phyloP scores from a whole-genome alignment of 2,797 vertebrate species.

The Hapalemur alaotrensis region DNA sequence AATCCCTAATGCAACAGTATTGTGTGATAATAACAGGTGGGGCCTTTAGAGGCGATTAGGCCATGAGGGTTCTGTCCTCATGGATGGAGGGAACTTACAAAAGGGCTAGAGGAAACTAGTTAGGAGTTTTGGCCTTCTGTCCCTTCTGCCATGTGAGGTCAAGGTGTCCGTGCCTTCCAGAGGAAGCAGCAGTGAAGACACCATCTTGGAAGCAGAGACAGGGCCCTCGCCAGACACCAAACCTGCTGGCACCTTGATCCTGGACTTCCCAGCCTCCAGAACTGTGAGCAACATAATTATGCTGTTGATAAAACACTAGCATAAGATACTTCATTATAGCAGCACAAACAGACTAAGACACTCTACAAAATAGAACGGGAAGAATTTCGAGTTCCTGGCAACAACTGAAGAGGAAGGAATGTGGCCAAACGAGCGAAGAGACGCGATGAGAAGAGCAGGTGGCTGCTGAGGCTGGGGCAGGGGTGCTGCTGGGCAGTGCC shows the following conservation, averaged over 20 bases:
- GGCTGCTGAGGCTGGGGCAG: background rate
- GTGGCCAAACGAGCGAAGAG: background rate
- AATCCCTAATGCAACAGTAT: background rate
- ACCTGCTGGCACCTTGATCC: background rate
- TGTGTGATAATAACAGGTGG: background rate
- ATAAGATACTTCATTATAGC: background rate
- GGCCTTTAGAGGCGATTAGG: background rate
- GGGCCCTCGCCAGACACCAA: background rate
- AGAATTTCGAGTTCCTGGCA: background rate
- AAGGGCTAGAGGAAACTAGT: background rate
- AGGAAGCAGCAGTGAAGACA: background rate
- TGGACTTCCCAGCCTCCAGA: background rate
- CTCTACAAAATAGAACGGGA: background rate
- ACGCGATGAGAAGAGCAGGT: background rate
- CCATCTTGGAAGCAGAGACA: background rate
- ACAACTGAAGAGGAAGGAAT: too few relatives aligned
- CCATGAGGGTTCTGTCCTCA: background rate
- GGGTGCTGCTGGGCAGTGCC: too few relatives aligned
- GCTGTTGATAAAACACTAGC: background rate
- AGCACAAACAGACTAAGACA: background rate
- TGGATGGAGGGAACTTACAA: background rate
- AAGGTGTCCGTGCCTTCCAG: background rate
- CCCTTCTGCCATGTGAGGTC: background rate
- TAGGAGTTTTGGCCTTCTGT: background rate
- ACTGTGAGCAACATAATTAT: too few relatives aligned